These are phyloP conservation scores for Sorex maritimensis DNA, from an alignment of 2,797 vertebrate species.

Conservation along the genomic window DNA sequence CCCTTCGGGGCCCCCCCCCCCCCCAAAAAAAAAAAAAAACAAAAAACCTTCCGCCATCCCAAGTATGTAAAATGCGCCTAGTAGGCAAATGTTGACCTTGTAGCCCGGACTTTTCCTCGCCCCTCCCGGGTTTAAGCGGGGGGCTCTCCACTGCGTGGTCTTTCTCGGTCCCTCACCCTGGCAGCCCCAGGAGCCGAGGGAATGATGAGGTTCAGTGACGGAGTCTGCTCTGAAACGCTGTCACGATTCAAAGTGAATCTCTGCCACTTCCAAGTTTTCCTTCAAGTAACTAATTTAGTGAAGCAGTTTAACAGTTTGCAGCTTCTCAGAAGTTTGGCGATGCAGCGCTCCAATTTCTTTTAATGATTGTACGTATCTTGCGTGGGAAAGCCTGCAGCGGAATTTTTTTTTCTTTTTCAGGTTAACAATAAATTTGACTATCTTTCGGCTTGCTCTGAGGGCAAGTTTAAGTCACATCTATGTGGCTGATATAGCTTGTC, in stretches of 20 bases:
- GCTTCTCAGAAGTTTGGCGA: slow-evolving; percentile 28
- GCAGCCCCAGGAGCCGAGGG: slow-evolving; percentile 19
- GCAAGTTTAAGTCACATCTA: slow-evolving; percentile 23
- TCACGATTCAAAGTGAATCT: slow-evolving; percentile 59
- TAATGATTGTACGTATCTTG: slow-evolving; percentile 66
- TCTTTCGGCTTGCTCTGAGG: slow-evolving; percentile 55
- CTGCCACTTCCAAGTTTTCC: slow-evolving; percentile 54
- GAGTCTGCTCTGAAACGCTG: slow-evolving; percentile 44
- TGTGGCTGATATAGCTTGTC: slow-evolving; percentile 67
- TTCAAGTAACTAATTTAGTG: slow-evolving; percentile 32
- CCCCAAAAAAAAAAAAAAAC: too few species aligned
- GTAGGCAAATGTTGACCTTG: too few species aligned
- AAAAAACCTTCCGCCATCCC: too few species aligned
- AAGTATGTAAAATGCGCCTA: too few species aligned
- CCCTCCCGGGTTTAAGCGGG: too few species aligned
- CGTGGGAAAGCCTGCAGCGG: slow-evolving; percentile 32
- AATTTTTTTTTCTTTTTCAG: slow-evolving; percentile 4
- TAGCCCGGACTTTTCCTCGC: too few species aligned
- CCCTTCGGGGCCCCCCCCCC: too few species aligned
- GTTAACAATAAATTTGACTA: slow-evolving; percentile 12
- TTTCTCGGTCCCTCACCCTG: background rate
- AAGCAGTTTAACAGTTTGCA: slow-evolving; percentile 43
- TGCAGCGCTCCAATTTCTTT: slow-evolving; percentile 39
- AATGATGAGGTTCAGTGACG: slow-evolving; percentile 49
- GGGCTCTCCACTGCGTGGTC: background rate